phyloP scores from a whole-genome alignment of 2,113 vertebrate species.

The Tetraodon nigroviridis region DNA sequence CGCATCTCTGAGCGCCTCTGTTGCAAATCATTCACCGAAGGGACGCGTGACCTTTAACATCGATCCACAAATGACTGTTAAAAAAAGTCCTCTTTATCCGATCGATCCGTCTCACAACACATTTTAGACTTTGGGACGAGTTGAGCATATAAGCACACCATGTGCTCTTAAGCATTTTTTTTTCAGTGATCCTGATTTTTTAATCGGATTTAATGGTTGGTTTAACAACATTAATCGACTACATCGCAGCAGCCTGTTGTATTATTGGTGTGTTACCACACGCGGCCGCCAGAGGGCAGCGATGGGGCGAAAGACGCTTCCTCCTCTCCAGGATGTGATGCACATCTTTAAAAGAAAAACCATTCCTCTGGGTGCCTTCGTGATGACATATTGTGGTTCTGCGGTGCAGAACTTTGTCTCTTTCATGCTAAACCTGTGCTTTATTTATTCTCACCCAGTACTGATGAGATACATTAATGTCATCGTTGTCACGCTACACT shows the following conservation, averaged over 20 bases:
- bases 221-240: background rate
- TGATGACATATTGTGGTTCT: background rate
- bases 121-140: background rate
- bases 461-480: too few relatives aligned
- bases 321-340: conserved; percentile 2
- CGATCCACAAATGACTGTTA: too few relatives aligned
- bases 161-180: background rate
- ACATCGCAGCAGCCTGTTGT: background rate
- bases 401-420: too few relatives aligned
- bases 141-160: background rate
- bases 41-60: too few relatives aligned
- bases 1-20: background rate
- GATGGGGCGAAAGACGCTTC: too few relatives aligned
- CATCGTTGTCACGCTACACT: too few relatives aligned
- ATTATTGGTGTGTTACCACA: background rate
- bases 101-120: too few relatives aligned
- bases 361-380: conserved; percentile 1
- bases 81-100: too few relatives aligned
- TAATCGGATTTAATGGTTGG: background rate
- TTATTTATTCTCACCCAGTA: too few relatives aligned
- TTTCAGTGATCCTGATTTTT: background rate
- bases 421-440: background rate
- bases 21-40: background rate
- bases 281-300: conserved; percentile 67
- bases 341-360: conserved; percentile 9